Evolutionary conservation across 2,113 vertebrate genomes (phyloP).

Genomic region (Malurus elegans): DNA sequence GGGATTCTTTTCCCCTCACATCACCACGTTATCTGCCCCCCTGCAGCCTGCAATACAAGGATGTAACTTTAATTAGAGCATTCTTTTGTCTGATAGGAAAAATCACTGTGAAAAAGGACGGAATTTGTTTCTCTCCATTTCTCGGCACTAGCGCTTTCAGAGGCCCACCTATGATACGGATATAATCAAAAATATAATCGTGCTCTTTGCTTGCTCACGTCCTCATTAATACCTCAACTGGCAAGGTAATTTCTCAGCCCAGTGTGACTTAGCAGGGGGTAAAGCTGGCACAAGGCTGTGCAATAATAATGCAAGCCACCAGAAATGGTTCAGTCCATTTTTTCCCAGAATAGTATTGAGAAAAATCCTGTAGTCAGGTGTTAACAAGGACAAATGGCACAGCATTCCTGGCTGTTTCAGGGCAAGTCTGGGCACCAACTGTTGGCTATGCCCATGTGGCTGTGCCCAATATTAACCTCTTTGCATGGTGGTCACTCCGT

Average conservation of each 20-base stretch:
- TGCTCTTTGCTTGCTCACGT: slow-evolving; percentile 31
- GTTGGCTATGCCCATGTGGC: not conserved
- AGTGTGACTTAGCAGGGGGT: not conserved
- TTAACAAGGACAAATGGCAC: not conserved
- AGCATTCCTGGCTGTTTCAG: not conserved
- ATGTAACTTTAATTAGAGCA: not conserved
- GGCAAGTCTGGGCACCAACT: not conserved
- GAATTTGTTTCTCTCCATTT: not conserved
- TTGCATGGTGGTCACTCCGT: not conserved
- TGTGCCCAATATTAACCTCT: not conserved
- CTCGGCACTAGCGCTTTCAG: not conserved
- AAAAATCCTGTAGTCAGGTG: not conserved
- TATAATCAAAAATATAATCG: slow-evolving; percentile 24
- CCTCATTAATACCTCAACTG: slow-evolving; percentile 37
- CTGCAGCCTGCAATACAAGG: not conserved
- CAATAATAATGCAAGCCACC: not conserved
- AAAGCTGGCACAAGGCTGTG: not conserved
- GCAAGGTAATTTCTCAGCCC: slow-evolving; percentile 52
- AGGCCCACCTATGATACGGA: not conserved
- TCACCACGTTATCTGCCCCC: not conserved
- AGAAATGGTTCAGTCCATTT: not conserved
- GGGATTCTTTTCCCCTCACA: not conserved
- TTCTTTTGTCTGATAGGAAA: slow-evolving; percentile 15
- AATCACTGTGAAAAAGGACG: not conserved
- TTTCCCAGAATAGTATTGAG: not conserved